These are phyloP conservation scores for Geopemphigus sp. DNA, from an alignment of 1,140 invertebrate genomes.

Conservation along the genomic window DNA sequence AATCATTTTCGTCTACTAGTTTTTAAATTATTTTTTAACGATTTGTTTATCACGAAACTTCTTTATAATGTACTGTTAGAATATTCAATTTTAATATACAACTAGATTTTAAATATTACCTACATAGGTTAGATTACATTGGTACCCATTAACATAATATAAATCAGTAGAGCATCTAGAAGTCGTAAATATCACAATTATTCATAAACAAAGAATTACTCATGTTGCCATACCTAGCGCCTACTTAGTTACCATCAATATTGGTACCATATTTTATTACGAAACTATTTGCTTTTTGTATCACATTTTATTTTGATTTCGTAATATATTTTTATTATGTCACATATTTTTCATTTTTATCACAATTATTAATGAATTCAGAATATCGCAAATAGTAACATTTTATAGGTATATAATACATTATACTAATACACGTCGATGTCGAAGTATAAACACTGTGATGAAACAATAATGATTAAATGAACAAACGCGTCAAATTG, in stretches of 20 bases:
- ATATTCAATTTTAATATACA: neutral
- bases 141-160: too few species aligned
- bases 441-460: too few species aligned
- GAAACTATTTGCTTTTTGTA: neutral
- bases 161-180: neutral
- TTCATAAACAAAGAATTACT: neutral
- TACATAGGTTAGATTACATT: too few species aligned
- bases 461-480: too few species aligned
- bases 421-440: neutral
- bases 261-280: neutral
- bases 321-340: neutral
- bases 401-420: neutral
- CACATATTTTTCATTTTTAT: neutral
- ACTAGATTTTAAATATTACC: neutral
- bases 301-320: neutral
- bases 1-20: neutral
- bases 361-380: neutral
- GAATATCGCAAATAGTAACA: neutral
- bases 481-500: too few species aligned
- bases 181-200: neutral
- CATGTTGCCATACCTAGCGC: neutral
- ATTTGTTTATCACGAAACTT: neutral
- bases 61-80: neutral
- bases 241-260: too few species aligned
- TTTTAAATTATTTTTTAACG: constrained; percentile 9